Percentiles rank a stretch among this genome's conserved stretches.
These are phyloP conservation scores for Ciona savignyi DNA, from an alignment of 23 tunicate genomes.

Conservation along the genomic window DNA sequence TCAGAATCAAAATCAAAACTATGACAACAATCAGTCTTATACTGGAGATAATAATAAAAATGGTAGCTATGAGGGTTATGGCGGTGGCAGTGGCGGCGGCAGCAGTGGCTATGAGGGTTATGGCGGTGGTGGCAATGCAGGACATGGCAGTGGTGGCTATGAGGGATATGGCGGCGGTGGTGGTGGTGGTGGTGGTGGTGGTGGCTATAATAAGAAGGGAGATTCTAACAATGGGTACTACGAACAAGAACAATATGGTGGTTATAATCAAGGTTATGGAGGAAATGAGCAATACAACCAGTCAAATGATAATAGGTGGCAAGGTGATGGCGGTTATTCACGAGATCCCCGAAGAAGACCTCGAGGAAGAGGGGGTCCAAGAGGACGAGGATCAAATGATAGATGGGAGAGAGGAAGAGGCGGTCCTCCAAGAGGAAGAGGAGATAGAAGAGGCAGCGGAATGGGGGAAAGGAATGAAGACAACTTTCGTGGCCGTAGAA, in stretches of 20 bases:
- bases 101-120: neutral
- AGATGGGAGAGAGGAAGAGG: neutral
- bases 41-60: neutral
- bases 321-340: neutral
- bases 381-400: neutral
- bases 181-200: neutral
- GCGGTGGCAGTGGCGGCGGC: neutral
- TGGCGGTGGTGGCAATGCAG: neutral
- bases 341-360: neutral
- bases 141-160: neutral
- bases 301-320: neutral
- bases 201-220: neutral
- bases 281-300: too few relatives aligned
- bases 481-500: too few relatives aligned
- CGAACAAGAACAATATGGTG: too few relatives aligned
- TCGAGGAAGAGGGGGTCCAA: neutral
- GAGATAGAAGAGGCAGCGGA: neutral
- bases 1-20: too few relatives aligned
- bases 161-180: neutral
- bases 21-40: neutral
- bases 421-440: neutral
- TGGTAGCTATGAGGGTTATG: neutral
- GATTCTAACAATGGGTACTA: too few relatives aligned
- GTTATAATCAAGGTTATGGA: too few relatives aligned
- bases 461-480: neutral